Evolutionary conservation across 2,113 vertebrate species (phyloP), one percentile per base, ranked within the genome.

Genomic region (Grammatotria lemairii): DNA sequence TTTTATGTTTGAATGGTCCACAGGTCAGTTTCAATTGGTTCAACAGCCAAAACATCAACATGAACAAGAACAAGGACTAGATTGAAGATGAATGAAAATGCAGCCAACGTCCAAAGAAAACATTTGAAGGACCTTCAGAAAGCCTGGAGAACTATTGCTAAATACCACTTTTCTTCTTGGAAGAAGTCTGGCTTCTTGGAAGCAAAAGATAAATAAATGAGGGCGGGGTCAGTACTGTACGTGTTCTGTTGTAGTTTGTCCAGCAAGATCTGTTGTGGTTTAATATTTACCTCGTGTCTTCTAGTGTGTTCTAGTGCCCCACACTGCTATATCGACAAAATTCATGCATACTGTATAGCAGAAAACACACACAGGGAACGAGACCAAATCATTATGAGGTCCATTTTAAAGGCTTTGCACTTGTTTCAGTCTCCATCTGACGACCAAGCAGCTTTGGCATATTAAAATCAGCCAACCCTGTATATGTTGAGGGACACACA

Each of bases 391-490:
- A 93, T 93, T 93, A 91, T 91, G 88, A 92, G 88, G 93, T 88
- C 87, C 85, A 85, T 86, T 91, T 88, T 84, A 75, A 87, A 87
- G 82, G 85, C 92, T 88, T 83, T 86, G 89, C 89, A 88, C 83
- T 93, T 94, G 87, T 92, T 93, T 92, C 87, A 80, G 63, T 87
- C 91, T 88, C 88, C 91, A 91, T 90, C 80, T 83, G 82, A 87
- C 83, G 92, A 91, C 94, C 88, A 92, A 88, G 85, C 88, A 90
- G 90, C 89, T 94, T 89, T 92, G 94, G 91, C 89, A 94, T 95
- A 96, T 96, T 96, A 96, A 96, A 95, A 92, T 89, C 94, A 94
- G 84, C 95, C 94, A 94, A 93, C 91, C 95, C 93, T 93, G 94
- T 89, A 95, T 89, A 84, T 81, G 31, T 84, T 89, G 89, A 88